Evolutionary conservation across 2,888 invertebrate species (phyloP).

Genomic region (Drosophila conformis): DNA sequence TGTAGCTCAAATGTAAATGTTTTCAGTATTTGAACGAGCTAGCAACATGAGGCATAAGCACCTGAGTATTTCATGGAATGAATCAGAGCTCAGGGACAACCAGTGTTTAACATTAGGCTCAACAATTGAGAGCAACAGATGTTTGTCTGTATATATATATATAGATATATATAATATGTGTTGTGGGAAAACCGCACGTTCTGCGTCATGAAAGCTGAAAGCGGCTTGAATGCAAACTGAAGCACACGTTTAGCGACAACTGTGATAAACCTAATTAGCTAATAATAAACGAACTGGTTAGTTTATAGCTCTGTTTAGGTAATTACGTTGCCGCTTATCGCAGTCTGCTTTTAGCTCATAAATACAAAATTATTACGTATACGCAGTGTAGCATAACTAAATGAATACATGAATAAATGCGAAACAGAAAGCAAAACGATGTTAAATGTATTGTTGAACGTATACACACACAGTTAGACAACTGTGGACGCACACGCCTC

Average conservation of each 20-base stretch:
- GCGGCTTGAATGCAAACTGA: background rate
- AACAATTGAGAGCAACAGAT: background rate
- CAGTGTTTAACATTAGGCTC: background rate
- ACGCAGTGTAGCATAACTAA: constrained; percentile 59
- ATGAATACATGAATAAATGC: constrained; percentile 9
- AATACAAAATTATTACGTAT: constrained; percentile 41
- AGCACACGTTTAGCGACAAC: constrained; percentile 12
- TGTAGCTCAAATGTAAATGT: background rate
- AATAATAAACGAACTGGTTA: constrained; percentile 34
- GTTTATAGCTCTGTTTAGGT: constrained; percentile 34
- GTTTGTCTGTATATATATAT: background rate
- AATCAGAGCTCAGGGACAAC: constrained; percentile 20
- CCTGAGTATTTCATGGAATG: background rate
- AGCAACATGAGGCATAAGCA: background rate
- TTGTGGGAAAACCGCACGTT: constrained; percentile 27
- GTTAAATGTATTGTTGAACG: constrained; percentile 47
- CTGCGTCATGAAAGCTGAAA: constrained; percentile 31
- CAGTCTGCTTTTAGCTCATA: background rate
- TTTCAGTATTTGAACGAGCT: background rate
- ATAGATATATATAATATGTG: background rate
- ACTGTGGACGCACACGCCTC: background rate
- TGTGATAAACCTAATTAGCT: constrained; percentile 12
- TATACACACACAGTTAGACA: background rate
- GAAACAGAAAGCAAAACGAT: constrained; percentile 52
- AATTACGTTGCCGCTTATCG: constrained; percentile 55